phyloP scores from a whole-genome alignment of 2,113 vertebrate genomes.

The Daboia siamensis region DNA sequence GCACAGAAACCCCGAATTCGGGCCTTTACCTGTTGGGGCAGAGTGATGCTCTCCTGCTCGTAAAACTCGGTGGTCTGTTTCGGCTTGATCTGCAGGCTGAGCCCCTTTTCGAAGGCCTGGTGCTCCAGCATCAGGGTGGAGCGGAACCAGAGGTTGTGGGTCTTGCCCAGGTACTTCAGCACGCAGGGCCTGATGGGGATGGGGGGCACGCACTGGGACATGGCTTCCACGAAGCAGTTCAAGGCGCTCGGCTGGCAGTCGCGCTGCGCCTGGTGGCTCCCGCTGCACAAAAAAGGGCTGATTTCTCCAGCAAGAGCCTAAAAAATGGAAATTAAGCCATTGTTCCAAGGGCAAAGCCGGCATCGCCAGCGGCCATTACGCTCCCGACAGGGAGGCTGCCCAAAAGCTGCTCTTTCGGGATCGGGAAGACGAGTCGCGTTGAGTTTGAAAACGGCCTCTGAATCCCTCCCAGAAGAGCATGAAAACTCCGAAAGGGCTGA shows the following conservation, averaged over 20 bases:
- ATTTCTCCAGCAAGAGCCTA: conserved; percentile 95
- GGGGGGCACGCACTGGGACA: conserved; percentile 96
- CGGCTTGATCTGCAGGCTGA: conserved; percentile 93
- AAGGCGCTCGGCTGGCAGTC: conserved; percentile 96
- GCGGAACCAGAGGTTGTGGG: conserved; percentile 97
- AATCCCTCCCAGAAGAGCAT: not conserved
- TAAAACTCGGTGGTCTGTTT: conserved; percentile 94
- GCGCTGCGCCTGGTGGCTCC: conserved; percentile 93
- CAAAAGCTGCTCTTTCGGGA: not conserved
- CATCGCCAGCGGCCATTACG: not conserved
- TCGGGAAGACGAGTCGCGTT: not conserved
- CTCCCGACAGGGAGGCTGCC: not conserved
- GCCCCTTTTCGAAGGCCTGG: conserved; percentile 96
- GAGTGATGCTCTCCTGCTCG: conserved; percentile 97
- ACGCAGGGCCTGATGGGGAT: conserved; percentile 96
- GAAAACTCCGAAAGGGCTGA: not conserved
- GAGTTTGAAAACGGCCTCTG: not conserved
- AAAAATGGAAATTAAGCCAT: not conserved
- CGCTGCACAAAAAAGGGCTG: conserved; percentile 95
- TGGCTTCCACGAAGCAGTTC: conserved; percentile 97
- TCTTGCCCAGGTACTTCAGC: conserved; percentile 96
- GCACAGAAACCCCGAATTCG: accelerated
- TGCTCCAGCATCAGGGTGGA: conserved; percentile 96
- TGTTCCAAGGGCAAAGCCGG: not conserved
- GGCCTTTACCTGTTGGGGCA: conserved; percentile 88